Evolutionary conservation across 2,113 vertebrate species (phyloP).

Genomic region (Alexandromys fortis): DNA sequence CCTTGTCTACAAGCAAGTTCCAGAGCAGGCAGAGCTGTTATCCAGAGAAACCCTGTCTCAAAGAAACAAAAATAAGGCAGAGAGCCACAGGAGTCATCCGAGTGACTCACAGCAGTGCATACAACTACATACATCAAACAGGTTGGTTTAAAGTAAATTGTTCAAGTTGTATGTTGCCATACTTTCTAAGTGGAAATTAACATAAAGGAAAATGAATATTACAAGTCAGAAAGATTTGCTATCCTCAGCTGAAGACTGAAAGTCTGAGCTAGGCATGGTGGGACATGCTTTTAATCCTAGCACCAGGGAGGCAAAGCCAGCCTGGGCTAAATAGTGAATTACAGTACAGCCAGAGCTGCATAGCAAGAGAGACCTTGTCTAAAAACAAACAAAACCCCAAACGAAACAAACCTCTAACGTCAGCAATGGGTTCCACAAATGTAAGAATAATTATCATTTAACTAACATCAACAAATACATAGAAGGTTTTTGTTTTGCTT

Average conservation of each 20-base stretch:
- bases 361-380: neutral
- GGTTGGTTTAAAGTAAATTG: neutral
- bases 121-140: neutral
- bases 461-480: neutral
- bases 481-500: neutral
- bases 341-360: neutral
- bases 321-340: neutral
- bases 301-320: neutral
- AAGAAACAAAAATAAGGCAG: neutral
- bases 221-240: neutral
- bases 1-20: neutral
- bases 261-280: neutral
- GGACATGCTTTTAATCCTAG: neutral
- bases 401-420: neutral
- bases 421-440: neutral
- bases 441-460: neutral
- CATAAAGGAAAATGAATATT: neutral
- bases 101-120: neutral
- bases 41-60: neutral
- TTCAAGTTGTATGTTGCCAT: neutral
- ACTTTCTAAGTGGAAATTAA: neutral
- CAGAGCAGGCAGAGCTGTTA: neutral
- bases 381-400: neutral
- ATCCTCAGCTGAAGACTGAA: neutral
- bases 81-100: neutral